Conservation (phyloP, 2,113 vertebrate genomes). For the Erinaceus europaeus region DNA sequence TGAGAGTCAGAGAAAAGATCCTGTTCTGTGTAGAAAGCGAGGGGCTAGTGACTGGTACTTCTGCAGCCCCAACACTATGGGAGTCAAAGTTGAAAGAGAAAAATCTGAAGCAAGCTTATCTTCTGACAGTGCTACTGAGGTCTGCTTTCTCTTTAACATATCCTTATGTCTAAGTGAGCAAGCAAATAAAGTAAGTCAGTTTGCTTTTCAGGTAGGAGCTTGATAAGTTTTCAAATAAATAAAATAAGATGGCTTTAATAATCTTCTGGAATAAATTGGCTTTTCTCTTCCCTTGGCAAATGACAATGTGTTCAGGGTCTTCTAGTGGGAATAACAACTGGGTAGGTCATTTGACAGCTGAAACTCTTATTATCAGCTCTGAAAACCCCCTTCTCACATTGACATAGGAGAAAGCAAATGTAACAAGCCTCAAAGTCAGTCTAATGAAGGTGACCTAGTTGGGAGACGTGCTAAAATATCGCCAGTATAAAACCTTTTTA, state of each 20-base stretch:
- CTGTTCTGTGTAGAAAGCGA: not conserved
- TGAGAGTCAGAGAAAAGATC: not conserved
- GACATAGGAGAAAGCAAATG: conserved; percentile 13
- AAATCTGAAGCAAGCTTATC: not conserved
- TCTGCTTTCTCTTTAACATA: not conserved
- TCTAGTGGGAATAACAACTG: not conserved
- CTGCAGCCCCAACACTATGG: not conserved
- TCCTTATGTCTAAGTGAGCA: not conserved
- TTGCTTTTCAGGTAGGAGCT: not conserved
- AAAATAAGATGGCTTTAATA: conserved; percentile 37
- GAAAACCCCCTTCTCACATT: not conserved
- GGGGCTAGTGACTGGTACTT: not conserved
- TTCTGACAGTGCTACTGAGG: not conserved
- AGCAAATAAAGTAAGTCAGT: not conserved
- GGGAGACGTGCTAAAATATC: conserved; percentile 52
- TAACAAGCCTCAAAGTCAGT: conserved; percentile 49
- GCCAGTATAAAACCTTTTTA: conserved; percentile 54
- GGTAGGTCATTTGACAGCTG: not conserved
- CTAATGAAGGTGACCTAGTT: conserved; percentile 67
- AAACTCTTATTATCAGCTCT: not conserved
- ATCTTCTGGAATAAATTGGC: conserved; percentile 50
- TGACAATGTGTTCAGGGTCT: not conserved
- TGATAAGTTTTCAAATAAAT: conserved; percentile 43
- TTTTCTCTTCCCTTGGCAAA: conserved; percentile 41
- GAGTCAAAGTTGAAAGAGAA: not conserved